These are phyloP conservation scores for Lates japonicus DNA, from an alignment of 2,797 vertebrate genomes.

Conservation along the genomic window DNA sequence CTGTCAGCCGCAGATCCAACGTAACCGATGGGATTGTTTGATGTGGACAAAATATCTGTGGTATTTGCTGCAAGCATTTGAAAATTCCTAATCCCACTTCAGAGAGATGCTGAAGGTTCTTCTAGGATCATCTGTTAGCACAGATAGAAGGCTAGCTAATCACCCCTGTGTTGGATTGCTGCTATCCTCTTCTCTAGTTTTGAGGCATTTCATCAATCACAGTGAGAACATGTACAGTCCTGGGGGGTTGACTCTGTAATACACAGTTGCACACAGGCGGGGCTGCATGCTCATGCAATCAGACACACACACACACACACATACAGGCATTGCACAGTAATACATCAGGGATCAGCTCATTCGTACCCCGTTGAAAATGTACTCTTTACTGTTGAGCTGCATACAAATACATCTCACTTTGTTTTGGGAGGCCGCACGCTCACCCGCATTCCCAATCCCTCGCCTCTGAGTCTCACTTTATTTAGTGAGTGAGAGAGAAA, in stretches of 20 bases:
- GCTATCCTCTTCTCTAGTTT: conserved; percentile 60
- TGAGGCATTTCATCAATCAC: conserved; percentile 76
- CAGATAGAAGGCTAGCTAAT: conserved; percentile 71
- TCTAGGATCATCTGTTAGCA: conserved; percentile 69
- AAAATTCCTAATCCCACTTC: conserved; percentile 75
- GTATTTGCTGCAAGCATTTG: conserved; percentile 56
- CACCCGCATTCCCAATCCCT: conserved; percentile 40
- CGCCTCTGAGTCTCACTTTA: conserved; percentile 57
- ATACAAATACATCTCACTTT: conserved; percentile 77
- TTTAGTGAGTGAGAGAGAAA: conserved; percentile 43
- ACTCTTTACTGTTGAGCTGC: conserved; percentile 63
- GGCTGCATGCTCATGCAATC: conserved; percentile 17
- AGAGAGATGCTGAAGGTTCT: conserved; percentile 70
- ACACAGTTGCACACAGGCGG: conserved; percentile 30
- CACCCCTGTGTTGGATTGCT: conserved; percentile 49
- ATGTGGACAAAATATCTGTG: conserved; percentile 60
- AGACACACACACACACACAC: conserved; percentile 27
- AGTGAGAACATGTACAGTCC: conserved; percentile 53
- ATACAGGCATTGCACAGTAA: conserved; percentile 36
- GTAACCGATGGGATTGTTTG: conserved; percentile 51
- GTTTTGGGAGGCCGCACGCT: conserved; percentile 61
- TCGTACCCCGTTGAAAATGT: conserved; percentile 62
- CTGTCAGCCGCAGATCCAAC: conserved; percentile 53
- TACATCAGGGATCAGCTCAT: conserved; percentile 65
- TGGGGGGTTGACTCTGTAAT: conserved; percentile 48